Evolutionary conservation across 2,888 invertebrate genomes (phyloP).

Genomic region (Amphipoea oculea): DNA sequence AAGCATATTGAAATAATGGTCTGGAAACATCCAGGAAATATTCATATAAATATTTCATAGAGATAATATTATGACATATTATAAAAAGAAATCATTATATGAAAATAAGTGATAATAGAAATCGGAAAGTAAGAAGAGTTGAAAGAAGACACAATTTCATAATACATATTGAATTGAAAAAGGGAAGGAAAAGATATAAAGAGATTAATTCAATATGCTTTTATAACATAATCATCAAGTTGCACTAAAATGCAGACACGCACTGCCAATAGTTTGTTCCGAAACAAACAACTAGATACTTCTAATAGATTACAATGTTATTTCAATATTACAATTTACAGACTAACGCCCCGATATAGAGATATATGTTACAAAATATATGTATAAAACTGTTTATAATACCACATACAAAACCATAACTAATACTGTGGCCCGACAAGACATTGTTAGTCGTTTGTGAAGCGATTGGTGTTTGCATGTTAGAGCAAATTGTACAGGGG

Average conservation of each 20-base stretch:
- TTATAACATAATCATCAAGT: constrained; percentile 79
- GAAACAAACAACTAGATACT: constrained; percentile 81
- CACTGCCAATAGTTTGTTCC: constrained; percentile 87
- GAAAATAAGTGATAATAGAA: constrained; percentile 36
- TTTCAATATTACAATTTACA: constrained; percentile 84
- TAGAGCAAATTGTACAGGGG: constrained; percentile 90
- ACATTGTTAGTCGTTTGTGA: constrained; percentile 90
- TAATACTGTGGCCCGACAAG: constrained; percentile 88
- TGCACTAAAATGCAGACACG: constrained; percentile 91
- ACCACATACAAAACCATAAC: constrained; percentile 90
- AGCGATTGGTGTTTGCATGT: constrained; percentile 91
- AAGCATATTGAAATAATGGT: constrained; percentile 89
- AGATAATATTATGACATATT: constrained; percentile 41
- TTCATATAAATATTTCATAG: constrained; percentile 46
- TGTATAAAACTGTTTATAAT: constrained; percentile 79
- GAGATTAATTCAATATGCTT: constrained; percentile 89
- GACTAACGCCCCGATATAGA: constrained; percentile 83
- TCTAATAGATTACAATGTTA: constrained; percentile 77
- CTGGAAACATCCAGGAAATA: constrained; percentile 55
- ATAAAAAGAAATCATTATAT: constrained; percentile 31
- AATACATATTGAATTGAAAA: constrained; percentile 59
- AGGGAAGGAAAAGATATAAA: constrained; percentile 60
- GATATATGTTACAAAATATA: constrained; percentile 88
- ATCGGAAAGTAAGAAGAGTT: constrained; percentile 7
- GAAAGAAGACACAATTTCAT: constrained; percentile 33